Base-by-base conservation (phyloP, 2,797 vertebrate genomes). In the Enteromius viviparus region DNA sequence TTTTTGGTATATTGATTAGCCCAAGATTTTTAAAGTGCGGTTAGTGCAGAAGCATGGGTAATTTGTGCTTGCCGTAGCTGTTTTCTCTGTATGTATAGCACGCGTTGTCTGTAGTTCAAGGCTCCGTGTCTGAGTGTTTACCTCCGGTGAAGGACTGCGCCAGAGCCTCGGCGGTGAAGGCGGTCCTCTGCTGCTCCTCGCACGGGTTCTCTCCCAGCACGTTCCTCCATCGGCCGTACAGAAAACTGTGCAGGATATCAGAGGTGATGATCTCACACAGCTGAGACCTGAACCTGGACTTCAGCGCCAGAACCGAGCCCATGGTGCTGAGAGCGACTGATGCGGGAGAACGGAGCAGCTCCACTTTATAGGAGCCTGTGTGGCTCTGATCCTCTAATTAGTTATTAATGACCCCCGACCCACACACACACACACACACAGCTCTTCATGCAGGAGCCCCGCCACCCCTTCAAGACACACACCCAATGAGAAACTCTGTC, bases 251-350 rank as follows among this genome's bases (percentile, higher is more conserved):
- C 77, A 99, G 96, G 91, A 99, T 97, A 92, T 99, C 98, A 83
- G 97, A 99, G 86, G 97, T 99, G 96, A 99, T 99, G 90, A 98
- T 96, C 89, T 99, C 97, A 9, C 97, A 96, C 92, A 98, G 92
- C 85, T 94, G 96, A 66, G 94, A 94, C 91, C 98, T 97, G 91
- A 97, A 95, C 89, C 96, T 96, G 29, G 96, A 94, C 92, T 98
- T 99, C 66, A 98, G 95, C 86, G 95, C 94, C 93, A 99, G 93
- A 91, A 98, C 97, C 12, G 97, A 98, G 91, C 97, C 97, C 98
- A 99, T 98, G 92, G n/a, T 12, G 68, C 12, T 15, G 60, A 62
- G 60, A 6, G 58, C 58, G 26, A 29, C 23, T 60, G 75, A 37
- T 8, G 71, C 62, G 23, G 76, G 15, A 21, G 34, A n/a, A 45